Conservation (phyloP, 2,888 invertebrate genomes). For the Tridacna crocea region DNA sequence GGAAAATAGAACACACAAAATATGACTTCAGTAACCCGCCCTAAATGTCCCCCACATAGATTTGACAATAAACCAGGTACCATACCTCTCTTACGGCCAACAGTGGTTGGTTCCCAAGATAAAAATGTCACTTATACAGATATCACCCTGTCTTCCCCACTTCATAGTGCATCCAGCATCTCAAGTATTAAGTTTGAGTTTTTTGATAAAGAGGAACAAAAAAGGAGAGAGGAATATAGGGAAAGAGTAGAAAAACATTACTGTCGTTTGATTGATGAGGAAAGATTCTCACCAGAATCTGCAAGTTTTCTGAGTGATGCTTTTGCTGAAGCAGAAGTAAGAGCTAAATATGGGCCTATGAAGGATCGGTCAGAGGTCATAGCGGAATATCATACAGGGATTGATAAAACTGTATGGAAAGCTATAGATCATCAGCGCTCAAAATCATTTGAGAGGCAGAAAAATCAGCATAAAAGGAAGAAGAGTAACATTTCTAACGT, state of each 20-base stretch:
- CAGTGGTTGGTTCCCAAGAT: constrained; percentile 47
- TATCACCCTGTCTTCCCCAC: constrained; percentile 7
- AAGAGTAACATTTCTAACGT: constrained; percentile 19
- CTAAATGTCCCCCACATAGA: constrained; percentile 17
- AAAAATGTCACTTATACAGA: constrained; percentile 22
- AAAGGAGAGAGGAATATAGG: constrained; percentile 62
- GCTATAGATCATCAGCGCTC: constrained; percentile 70
- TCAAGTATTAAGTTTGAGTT: constrained; percentile 52
- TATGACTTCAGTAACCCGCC: constrained; percentile 1
- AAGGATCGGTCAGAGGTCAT: constrained; percentile 49
- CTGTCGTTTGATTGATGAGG: constrained; percentile 64
- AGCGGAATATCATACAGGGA: constrained; percentile 65
- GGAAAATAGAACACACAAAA: not conserved
- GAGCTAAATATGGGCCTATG: constrained; percentile 51
- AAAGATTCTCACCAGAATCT: constrained; percentile 65
- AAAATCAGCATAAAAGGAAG: constrained; percentile 40
- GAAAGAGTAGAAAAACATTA: constrained; percentile 70
- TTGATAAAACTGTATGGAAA: constrained; percentile 70
- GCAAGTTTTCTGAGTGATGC: constrained; percentile 65
- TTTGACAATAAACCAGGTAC: constrained; percentile 44
- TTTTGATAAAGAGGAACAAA: constrained; percentile 75
- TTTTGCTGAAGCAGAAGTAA: constrained; percentile 61
- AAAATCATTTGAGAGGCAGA: constrained; percentile 67
- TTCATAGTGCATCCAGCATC: constrained; percentile 36
- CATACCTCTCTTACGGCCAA: constrained; percentile 28